A percentile compares a stretch with the other conserved stretches of the same genome.
phyloP scores from a whole-genome alignment of 2,888 invertebrate species.

The Drosophila mettleri region DNA sequence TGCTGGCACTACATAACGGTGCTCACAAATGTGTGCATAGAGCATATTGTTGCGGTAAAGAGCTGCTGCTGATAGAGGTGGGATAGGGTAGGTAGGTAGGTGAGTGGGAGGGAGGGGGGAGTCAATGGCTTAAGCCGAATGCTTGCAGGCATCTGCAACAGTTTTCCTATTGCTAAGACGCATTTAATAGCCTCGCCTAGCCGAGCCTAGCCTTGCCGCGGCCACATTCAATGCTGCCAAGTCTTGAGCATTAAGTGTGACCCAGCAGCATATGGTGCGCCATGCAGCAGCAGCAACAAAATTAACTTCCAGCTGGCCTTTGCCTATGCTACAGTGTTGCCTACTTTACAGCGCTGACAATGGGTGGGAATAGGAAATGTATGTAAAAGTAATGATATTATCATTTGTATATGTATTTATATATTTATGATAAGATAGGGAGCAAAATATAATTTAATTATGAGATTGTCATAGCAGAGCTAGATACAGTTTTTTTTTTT shows the following conservation, averaged over 20 bases:
- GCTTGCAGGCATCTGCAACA: slow-evolving; percentile 45
- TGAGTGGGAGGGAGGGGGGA: neutral
- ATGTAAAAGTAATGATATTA: neutral
- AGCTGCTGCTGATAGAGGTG: too few relatives aligned
- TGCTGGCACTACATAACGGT: neutral
- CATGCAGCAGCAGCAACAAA: slow-evolving; percentile 7
- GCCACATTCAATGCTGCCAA: slow-evolving; percentile 42
- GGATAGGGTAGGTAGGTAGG: too few relatives aligned
- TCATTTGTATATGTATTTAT: neutral
- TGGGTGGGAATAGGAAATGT: neutral
- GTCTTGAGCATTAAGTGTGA: slow-evolving; percentile 31
- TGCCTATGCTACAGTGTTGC: slow-evolving; percentile 28
- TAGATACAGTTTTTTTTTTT: neutral
- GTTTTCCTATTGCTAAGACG: slow-evolving; percentile 42
- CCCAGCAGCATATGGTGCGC: slow-evolving; percentile 12
- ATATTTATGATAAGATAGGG: neutral
- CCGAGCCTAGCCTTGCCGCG: slow-evolving; percentile 49
- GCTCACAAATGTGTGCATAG: neutral
- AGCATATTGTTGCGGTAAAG: neutral
- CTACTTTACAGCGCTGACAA: slow-evolving; percentile 18
- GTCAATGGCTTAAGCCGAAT: slow-evolving; percentile 17
- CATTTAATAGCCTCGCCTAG: slow-evolving; percentile 52
- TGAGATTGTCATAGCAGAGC: neutral
- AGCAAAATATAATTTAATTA: neutral
- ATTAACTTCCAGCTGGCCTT: slow-evolving; percentile 15